These are phyloP conservation scores for Amiota communis DNA, from an alignment of 2,888 invertebrate species.

Conservation along the genomic window DNA sequence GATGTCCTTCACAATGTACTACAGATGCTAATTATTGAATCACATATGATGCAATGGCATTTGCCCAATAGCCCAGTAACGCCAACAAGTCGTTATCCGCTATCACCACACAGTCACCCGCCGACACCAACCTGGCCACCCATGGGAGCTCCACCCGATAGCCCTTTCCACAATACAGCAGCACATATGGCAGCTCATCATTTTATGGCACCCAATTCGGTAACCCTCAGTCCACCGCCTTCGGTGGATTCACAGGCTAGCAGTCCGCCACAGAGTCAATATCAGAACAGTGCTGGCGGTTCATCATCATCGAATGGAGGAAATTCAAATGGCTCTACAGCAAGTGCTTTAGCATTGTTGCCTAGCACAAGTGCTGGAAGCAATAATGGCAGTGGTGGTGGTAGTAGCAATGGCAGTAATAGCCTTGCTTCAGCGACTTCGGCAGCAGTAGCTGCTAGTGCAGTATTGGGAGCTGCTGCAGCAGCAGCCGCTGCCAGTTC, in stretches of 20 bases:
- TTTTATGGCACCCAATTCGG: slow-evolving; percentile 87
- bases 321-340: slow-evolving; percentile 17
- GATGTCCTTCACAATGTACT: slow-evolving; percentile 95
- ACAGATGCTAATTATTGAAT: slow-evolving; percentile 88
- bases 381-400: slow-evolving; percentile 44
- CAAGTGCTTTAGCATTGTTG: slow-evolving; percentile 10
- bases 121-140: slow-evolving; percentile 85
- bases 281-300: slow-evolving; percentile 63
- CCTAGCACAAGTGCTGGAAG: slow-evolving; percentile 29
- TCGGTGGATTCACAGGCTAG: slow-evolving; percentile 91
- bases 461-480: slow-evolving; percentile 32
- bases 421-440: slow-evolving; percentile 37
- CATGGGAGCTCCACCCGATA: slow-evolving; percentile 72
- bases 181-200: slow-evolving; percentile 76
- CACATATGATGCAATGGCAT: slow-evolving; percentile 84
- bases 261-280: slow-evolving; percentile 87
- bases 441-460: slow-evolving; percentile 61
- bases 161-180: slow-evolving; percentile 73
- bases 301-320: slow-evolving; percentile 34
- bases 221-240: slow-evolving; percentile 91
- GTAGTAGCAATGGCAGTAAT: slow-evolving; percentile 57
- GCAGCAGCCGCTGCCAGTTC: slow-evolving; percentile 59
- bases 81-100: slow-evolving; percentile 86
- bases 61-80: slow-evolving; percentile 87
- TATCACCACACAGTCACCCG: slow-evolving; percentile 87